Base-by-base conservation (phyloP, 2,113 vertebrate genomes). In the Dunckerocampus dactyliophorus region DNA sequence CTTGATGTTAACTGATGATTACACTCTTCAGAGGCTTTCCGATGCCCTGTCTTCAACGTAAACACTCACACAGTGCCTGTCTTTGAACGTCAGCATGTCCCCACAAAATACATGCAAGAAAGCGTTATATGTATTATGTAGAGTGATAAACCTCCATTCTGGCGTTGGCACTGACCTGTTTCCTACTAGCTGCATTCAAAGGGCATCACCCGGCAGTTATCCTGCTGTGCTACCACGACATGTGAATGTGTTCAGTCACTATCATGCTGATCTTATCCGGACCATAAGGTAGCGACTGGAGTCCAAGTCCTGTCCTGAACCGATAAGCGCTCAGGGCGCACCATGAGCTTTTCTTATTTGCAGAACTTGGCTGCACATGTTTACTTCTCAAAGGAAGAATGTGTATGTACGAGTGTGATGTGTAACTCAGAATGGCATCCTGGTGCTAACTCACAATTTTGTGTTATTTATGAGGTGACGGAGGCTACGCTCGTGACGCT, bases 401-500 rank as follows among this genome's bases (percentile, higher is more conserved):
- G 55, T 66, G 49, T 57, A 48, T 48, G 60, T 21, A 39, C 49
- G 62, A 21, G 59, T 52, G 51, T 59, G 69, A 59, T 61, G 49
- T 48, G 6, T 50, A 51, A 65, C 39, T 24, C 24, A 21, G 49
- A 54, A 14, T 22, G 51, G 11, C 42, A 63, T 61, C 46, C 10
- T 63, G 24, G 4, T 50, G 28, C 58, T 58, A 55, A 56, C 54
- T 56, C n/a, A 20, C 34, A 56, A 42, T 21, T 56, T 24, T 59
- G 5, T 59, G 50, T 67, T 10, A 49, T 47, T 61, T 54, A 79
- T 51, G 82, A 98, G 96, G 96, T 74, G 96, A 98, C 34, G 93
- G 94, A 64, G 94, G 94, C 34, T 98, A 96, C 49, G 96, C 95
- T 75, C 95, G 95, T 60, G 95, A 98, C 28, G 94, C 94, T 13